Evolutionary conservation across 2,888 invertebrate genomes (phyloP).

Genomic region (Drosophila infuscata): DNA sequence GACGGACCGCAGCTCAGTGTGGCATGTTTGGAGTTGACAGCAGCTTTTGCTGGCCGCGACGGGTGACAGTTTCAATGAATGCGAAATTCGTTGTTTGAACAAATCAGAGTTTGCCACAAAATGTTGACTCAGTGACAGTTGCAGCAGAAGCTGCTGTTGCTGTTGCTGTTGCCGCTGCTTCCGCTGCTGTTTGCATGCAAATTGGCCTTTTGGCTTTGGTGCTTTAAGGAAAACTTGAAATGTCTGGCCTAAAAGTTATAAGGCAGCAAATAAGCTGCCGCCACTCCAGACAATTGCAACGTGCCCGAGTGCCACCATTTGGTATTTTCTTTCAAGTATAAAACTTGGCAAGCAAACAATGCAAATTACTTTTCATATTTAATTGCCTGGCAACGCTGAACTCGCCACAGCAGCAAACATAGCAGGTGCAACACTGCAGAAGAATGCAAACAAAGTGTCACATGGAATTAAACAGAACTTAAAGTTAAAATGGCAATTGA

Average conservation of each 20-base stretch:
- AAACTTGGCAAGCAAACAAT: slow-evolving; percentile 53
- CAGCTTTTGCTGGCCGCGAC: slow-evolving; percentile 18
- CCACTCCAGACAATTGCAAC: slow-evolving; percentile 24
- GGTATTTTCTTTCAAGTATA: slow-evolving; percentile 9
- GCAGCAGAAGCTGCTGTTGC: slow-evolving; percentile 4
- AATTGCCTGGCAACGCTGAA: slow-evolving; percentile 52
- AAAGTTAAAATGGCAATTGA: slow-evolving; percentile 53
- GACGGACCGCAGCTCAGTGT: slow-evolving; percentile 13
- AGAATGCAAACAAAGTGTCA: slow-evolving; percentile 58
- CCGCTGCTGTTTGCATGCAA: slow-evolving; percentile 37
- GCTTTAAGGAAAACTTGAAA: neutral
- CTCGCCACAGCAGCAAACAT: neutral
- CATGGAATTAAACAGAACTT: slow-evolving; percentile 52
- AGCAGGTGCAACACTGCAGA: slow-evolving; percentile 33
- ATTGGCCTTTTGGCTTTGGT: slow-evolving; percentile 46
- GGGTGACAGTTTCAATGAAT: slow-evolving; percentile 70
- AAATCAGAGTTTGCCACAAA: slow-evolving; percentile 51
- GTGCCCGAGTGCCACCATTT: slow-evolving; percentile 26
- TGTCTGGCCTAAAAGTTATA: slow-evolving; percentile 27
- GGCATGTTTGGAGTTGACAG: slow-evolving; percentile 29
- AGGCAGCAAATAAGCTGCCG: slow-evolving; percentile 32
- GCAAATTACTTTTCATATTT: slow-evolving; percentile 75
- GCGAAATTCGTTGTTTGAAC: slow-evolving; percentile 47
- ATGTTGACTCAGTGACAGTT: slow-evolving; percentile 41
- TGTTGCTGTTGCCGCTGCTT: neutral